Base-by-base conservation (phyloP, 1,140 invertebrate genomes). In the Helicoverpa zea region DNA sequence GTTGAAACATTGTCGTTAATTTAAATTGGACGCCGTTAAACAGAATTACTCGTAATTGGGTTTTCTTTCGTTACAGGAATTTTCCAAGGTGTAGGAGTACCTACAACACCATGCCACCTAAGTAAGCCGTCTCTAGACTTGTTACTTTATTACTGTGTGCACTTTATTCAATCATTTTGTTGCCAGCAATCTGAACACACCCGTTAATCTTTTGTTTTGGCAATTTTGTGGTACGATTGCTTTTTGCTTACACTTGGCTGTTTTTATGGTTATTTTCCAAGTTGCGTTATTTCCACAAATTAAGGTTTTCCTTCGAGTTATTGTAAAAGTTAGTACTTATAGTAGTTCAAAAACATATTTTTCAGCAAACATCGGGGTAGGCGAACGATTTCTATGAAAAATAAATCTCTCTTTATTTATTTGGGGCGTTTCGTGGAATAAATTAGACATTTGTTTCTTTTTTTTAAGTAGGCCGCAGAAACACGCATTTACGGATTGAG, bases 41-140 rank as follows among this genome's bases (percentile, higher is more conserved):
- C 30, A 68, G 68, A 63, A 80, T 81, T 58, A 70, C 54, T 64
- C 61, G 70, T 84, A 89, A 83, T 87, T 79, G 58, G 61, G 79
- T 88, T 89, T 88, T 92, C 85, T 92, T 91, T 91, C 81, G 85
- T 94, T 93, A 30, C 92, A 94, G 92, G 92, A 84, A 88, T 87
- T 88, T 87, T 85, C 87, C 82, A 90, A 87, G 84, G 87, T 89
- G 84, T 92, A 90, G 86, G 86, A 87, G 86, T 84, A 81, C 88
- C 82, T 85, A 54, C 75, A 43, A 29, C 91, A 80, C 82, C 87
- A 94, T 94, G 92, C 92, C 92, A 89, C 92, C 92, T 90, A 94
- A 94, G 92, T 94, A 94, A 93, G 92, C 84, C 86, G 74, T 75
- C 76, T 10, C 18, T 54, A 77, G 58, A 66, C 7, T 16, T 64